phyloP scores from a whole-genome alignment of 2,797 vertebrate genomes.

The Danionella dracula region DNA sequence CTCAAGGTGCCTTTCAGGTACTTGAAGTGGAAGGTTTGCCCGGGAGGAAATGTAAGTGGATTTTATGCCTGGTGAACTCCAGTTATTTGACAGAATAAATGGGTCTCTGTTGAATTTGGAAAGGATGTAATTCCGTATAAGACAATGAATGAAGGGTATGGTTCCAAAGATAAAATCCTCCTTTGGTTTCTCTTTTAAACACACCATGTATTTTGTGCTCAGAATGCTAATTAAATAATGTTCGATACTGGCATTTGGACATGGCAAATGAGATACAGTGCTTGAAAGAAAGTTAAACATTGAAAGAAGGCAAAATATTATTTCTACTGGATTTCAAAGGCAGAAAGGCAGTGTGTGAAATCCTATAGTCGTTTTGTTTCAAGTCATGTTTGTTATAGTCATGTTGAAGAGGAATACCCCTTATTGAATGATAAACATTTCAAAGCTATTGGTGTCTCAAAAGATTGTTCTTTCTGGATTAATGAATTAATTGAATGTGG shows the following conservation, averaged over 20 bases:
- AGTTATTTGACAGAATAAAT: background rate
- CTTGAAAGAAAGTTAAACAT: background rate
- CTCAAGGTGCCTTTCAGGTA: constrained; percentile 35
- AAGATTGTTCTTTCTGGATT: no score
- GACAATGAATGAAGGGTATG: background rate
- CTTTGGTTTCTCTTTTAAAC: background rate
- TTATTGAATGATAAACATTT: no score
- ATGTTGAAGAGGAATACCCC: no score
- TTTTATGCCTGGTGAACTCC: background rate
- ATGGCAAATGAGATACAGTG: background rate
- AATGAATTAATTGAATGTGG: background rate
- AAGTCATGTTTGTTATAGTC: no score
- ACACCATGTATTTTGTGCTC: background rate
- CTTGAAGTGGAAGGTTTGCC: background rate
- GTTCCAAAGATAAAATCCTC: background rate
- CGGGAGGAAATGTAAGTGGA: background rate
- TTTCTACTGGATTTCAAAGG: no score
- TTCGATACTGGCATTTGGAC: background rate
- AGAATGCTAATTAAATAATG: background rate
- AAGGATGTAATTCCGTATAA: background rate
- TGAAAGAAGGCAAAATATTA: background rate
- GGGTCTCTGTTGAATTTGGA: background rate
- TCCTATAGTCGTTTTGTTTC: no score
- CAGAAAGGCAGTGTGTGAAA: no score
- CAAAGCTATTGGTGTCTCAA: no score